phyloP scores from a whole-genome alignment of 1,140 invertebrate genomes.

The Agrilus planipennis region DNA sequence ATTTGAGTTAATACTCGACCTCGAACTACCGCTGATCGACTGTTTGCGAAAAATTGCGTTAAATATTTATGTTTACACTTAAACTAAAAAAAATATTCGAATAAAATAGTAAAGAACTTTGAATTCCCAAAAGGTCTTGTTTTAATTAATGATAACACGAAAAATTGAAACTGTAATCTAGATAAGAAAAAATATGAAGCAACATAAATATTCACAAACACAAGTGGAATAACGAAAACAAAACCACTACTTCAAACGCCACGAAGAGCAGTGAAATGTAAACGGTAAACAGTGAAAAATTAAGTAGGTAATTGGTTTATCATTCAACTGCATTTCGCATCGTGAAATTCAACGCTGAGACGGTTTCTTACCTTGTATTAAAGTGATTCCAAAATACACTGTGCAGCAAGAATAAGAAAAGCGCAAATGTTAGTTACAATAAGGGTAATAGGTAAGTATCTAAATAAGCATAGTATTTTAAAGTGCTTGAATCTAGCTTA shows the following conservation, averaged over 20 bases:
- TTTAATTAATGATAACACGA: neutral
- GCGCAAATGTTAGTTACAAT: conserved; percentile 10
- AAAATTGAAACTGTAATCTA: neutral
- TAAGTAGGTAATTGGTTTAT: no score
- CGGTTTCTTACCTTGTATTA: conserved; percentile 96
- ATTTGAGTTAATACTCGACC: conserved; percentile 84
- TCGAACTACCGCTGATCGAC: conserved; percentile 90
- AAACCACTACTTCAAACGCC: conserved; percentile 19
- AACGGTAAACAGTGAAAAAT: no score
- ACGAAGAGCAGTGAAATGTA: conserved; percentile 18
- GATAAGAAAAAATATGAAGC: conserved; percentile 13
- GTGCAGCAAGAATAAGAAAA: conserved; percentile 53
- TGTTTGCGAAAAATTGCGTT: conserved; percentile 39
- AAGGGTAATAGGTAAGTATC: no score
- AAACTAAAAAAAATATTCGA: neutral
- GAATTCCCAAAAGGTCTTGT: neutral
- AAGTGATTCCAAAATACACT: conserved; percentile 97
- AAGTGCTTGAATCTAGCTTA: no score
- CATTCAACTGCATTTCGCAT: no score
- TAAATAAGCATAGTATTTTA: no score
- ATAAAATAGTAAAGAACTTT: neutral
- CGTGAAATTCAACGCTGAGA: no score
- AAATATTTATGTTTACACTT: neutral
- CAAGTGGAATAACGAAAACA: conserved; percentile 21
- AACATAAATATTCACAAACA: conserved; percentile 24